phyloP scores from a whole-genome alignment of 2,113 vertebrate genomes.

The Poeciliopsis turrubarensis region DNA sequence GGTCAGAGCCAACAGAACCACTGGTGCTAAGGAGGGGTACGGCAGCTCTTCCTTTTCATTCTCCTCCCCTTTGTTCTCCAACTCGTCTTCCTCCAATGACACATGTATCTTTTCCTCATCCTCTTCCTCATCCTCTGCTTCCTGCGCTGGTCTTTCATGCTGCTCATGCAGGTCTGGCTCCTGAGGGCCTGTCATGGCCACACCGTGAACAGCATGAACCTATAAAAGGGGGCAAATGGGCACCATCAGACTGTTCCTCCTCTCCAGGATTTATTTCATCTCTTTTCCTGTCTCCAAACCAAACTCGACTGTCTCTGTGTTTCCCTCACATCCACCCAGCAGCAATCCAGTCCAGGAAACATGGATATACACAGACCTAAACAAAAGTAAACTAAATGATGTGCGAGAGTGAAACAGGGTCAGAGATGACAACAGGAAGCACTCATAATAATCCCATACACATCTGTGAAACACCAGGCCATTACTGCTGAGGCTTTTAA shows the following conservation, averaged over 20 bases:
- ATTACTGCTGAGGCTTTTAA: slow-evolving; percentile 61
- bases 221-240: slow-evolving; percentile 54
- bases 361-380: slow-evolving; percentile 39
- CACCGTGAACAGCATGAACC: slow-evolving; percentile 79
- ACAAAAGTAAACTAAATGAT: slow-evolving; percentile 25
- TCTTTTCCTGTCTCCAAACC: slow-evolving; percentile 16
- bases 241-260: slow-evolving; percentile 6
- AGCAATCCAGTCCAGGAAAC: slow-evolving; percentile 30
- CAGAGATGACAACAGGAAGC: slow-evolving; percentile 47
- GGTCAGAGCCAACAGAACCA: slow-evolving; percentile 93
- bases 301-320: slow-evolving; percentile 10
- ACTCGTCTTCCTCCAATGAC: slow-evolving; percentile 64
- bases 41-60: slow-evolving; percentile 87
- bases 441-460: slow-evolving; percentile 61
- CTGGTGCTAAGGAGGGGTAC: slow-evolving; percentile 90
- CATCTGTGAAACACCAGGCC: slow-evolving; percentile 52
- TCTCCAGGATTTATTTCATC: neutral
- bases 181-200: slow-evolving; percentile 89
- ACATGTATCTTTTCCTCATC: slow-evolving; percentile 70
- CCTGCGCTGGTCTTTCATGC: slow-evolving; percentile 72
- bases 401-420: slow-evolving; percentile 40
- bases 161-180: slow-evolving; percentile 80
- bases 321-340: slow-evolving; percentile 4
- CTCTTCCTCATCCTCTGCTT: slow-evolving; percentile 67
- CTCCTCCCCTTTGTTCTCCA: slow-evolving; percentile 73